phyloP scores from a whole-genome alignment of 2,888 invertebrate genomes.

The Andrena flavipes region DNA sequence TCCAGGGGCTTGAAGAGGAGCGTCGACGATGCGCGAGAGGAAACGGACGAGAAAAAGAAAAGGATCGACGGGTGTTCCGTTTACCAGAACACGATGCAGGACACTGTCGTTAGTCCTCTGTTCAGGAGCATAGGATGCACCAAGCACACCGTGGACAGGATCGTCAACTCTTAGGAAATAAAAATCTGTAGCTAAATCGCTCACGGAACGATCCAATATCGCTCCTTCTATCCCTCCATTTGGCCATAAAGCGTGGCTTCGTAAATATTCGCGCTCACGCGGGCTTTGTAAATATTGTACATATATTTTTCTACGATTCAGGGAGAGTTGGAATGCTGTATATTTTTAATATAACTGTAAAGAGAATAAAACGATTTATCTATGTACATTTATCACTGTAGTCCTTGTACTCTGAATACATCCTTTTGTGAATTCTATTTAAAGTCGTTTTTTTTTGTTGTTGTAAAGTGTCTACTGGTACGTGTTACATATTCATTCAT shows the following conservation, averaged over 20 bases:
- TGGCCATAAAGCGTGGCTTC: neutral
- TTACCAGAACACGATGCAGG: constrained; percentile 69
- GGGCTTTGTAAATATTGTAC: constrained; percentile 64
- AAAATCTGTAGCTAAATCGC: neutral
- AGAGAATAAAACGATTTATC: constrained; percentile 52
- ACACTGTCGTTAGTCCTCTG: constrained; percentile 63
- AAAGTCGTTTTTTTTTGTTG: neutral
- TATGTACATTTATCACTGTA: constrained; percentile 9
- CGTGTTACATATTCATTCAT: neutral
- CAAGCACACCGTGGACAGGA: constrained; percentile 82
- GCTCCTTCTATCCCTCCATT: neutral
- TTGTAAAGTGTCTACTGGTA: neutral
- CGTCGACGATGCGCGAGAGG: constrained; percentile 48
- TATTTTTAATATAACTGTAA: constrained; percentile 65
- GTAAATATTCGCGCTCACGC: neutral
- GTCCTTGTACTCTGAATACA: neutral
- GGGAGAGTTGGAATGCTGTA: constrained; percentile 51
- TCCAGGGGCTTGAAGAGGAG: constrained; percentile 75
- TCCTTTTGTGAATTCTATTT: neutral
- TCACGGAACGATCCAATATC: neutral
- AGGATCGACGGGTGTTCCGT: constrained; percentile 67
- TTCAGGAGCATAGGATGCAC: constrained; percentile 78
- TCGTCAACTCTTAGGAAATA: constrained; percentile 81
- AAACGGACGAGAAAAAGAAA: constrained; percentile 65
- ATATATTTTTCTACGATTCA: constrained; percentile 67